These are phyloP conservation scores for Mythimna ferrago DNA, from an alignment of 2,888 invertebrate genomes.

Conservation along the genomic window DNA sequence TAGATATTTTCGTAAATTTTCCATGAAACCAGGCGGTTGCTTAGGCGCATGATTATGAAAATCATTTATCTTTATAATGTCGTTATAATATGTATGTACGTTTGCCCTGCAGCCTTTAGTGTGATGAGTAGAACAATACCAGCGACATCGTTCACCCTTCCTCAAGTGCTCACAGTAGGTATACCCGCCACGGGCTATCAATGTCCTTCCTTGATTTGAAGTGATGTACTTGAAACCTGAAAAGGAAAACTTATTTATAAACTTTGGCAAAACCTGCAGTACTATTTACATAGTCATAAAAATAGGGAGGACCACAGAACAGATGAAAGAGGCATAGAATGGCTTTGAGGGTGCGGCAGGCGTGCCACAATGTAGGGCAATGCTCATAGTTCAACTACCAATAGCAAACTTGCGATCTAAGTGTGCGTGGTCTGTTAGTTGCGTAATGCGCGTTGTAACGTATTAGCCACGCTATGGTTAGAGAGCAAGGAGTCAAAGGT, in stretches of 20 bases:
- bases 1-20: background rate
- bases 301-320: too few species aligned
- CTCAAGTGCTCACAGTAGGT: slow-evolving; percentile 24
- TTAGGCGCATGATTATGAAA: slow-evolving; percentile 27
- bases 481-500: too few species aligned
- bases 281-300: too few species aligned
- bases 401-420: too few species aligned
- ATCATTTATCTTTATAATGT: slow-evolving; percentile 19
- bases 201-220: slow-evolving; percentile 26
- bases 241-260: background rate
- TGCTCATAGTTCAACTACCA: too few species aligned
- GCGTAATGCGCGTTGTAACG: too few species aligned
- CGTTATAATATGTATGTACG: slow-evolving; percentile 23
- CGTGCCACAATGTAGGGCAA: too few species aligned
- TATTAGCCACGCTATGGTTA: too few species aligned
- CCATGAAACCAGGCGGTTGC: background rate
- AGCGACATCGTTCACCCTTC: slow-evolving; percentile 37
- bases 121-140: slow-evolving; percentile 65
- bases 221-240: slow-evolving; percentile 27
- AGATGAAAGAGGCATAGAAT: too few species aligned
- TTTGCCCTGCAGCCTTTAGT: slow-evolving; percentile 58
- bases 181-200: slow-evolving; percentile 28
- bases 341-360: too few species aligned
- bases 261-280: background rate
- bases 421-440: too few species aligned